Percentiles rank a stretch among this genome's conserved stretches.
Conservation (phyloP, 2,888 invertebrate species). For the Orthonevra nobilis region DNA sequence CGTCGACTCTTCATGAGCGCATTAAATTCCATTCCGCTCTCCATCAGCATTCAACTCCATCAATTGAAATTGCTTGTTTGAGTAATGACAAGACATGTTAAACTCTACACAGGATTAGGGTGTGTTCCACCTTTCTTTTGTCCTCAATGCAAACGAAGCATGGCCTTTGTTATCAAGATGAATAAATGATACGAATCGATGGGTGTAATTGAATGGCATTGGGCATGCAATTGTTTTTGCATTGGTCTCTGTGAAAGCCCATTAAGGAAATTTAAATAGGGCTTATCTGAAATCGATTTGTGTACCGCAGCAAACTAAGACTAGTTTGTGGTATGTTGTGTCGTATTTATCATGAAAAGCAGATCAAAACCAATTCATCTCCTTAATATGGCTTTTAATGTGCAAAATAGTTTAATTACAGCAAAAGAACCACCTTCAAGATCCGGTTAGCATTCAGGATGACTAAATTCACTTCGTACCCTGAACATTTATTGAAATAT, state of each 20-base stretch:
- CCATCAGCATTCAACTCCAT: not conserved
- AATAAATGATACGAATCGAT: conserved; percentile 37
- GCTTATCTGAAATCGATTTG: no score
- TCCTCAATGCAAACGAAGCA: no score
- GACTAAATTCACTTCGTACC: no score
- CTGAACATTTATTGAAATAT: no score
- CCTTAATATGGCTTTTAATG: no score
- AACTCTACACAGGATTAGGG: conserved; percentile 28
- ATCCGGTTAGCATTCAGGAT: no score
- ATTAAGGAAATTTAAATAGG: not conserved
- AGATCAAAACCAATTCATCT: no score
- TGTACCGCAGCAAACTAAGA: no score
- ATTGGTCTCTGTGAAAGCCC: conserved; percentile 12
- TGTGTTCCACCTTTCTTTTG: conserved; percentile 31
- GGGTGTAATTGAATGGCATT: conserved; percentile 36
- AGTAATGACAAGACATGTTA: conserved; percentile 34
- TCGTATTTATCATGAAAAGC: no score
- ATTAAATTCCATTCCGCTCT: not conserved
- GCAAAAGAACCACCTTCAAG: no score
- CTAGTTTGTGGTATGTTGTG: no score
- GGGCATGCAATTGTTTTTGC: conserved; percentile 31
- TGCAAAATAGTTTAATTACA: no score
- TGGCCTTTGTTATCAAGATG: conserved; percentile 36
- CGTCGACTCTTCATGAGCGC: not conserved
- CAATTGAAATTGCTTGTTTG: conserved; percentile 7